phyloP scores from a whole-genome alignment of 2,888 invertebrate species.

The Orthonychiurus folsomi region DNA sequence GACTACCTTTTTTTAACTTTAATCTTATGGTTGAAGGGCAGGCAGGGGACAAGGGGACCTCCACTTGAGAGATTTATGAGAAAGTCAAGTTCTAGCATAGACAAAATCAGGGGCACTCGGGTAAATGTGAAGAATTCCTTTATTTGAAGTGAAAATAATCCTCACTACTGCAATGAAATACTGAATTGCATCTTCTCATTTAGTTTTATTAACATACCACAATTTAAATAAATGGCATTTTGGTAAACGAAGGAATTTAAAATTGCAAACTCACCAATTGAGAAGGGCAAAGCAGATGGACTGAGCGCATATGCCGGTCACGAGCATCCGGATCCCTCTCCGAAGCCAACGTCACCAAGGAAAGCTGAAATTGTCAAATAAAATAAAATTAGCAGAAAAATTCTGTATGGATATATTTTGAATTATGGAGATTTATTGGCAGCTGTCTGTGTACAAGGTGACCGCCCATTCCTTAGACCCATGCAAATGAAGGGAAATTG shows the following conservation, averaged over 20 bases:
- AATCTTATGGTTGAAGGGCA: background rate
- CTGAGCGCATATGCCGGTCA: slow-evolving; percentile 19
- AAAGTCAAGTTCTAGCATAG: background rate
- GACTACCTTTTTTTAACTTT: background rate
- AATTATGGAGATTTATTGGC: no score
- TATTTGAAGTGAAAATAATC: no score
- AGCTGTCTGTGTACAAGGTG: no score
- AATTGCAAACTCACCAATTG: slow-evolving; percentile 22
- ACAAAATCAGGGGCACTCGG: background rate
- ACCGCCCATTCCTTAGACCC: no score
- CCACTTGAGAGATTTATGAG: background rate
- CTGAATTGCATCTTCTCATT: no score
- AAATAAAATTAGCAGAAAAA: slow-evolving; percentile 4
- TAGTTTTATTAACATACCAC: no score
- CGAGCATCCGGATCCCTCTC: slow-evolving; percentile 19
- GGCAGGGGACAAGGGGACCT: background rate
- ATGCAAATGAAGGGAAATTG: no score
- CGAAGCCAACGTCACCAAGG: slow-evolving; percentile 21
- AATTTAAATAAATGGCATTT: no score
- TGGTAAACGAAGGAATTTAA: slow-evolving; percentile 1
- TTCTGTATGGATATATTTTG: no score
- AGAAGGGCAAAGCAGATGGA: slow-evolving; percentile 19
- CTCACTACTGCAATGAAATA: no score
- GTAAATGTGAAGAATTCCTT: no score
- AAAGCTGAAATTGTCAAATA: slow-evolving; percentile 19